Conservation (phyloP, 2,113 vertebrate species). For the Anser brachyrhynchus region DNA sequence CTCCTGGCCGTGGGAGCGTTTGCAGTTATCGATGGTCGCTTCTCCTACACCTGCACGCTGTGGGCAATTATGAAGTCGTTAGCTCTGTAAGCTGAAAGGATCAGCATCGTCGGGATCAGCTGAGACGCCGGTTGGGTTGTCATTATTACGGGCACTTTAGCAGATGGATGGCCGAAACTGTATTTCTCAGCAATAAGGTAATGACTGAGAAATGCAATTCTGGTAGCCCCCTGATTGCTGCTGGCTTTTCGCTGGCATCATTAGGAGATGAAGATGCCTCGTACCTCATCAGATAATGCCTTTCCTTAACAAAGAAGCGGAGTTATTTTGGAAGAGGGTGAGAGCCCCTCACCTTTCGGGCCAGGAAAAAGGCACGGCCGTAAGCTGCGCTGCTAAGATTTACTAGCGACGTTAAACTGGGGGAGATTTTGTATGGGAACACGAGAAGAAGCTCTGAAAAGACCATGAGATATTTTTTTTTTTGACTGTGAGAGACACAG, state of each 20-base stretch:
- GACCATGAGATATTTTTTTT: neutral
- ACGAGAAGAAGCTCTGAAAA: neutral
- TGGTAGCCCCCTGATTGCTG: neutral
- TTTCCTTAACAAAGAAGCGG: slow-evolving; percentile 2
- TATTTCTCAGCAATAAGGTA: slow-evolving; percentile 2
- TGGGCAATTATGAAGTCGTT: slow-evolving; percentile 58
- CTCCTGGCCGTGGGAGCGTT: neutral
- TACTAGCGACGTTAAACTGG: neutral
- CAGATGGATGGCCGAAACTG: neutral
- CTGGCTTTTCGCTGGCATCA: neutral
- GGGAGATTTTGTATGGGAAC: slow-evolving; percentile 6
- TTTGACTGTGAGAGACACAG: slow-evolving; percentile 23
- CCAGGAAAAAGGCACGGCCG: neutral
- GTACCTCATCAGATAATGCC: neutral
- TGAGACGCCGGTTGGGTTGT: neutral
- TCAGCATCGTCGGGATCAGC: neutral
- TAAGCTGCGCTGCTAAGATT: neutral
- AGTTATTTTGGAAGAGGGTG: neutral
- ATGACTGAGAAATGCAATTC: slow-evolving; percentile 23
- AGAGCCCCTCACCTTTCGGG: neutral
- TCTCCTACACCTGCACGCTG: slow-evolving; percentile 28
- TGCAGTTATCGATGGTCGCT: slow-evolving; percentile 8
- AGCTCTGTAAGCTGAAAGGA: slow-evolving; percentile 46
- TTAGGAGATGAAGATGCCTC: neutral
- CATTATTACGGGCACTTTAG: slow-evolving; percentile 1